A percentile compares a stretch with the other conserved stretches of the same genome.
Conservation (phyloP, 1,140 invertebrate species). For the Listronotus oregonensis region DNA sequence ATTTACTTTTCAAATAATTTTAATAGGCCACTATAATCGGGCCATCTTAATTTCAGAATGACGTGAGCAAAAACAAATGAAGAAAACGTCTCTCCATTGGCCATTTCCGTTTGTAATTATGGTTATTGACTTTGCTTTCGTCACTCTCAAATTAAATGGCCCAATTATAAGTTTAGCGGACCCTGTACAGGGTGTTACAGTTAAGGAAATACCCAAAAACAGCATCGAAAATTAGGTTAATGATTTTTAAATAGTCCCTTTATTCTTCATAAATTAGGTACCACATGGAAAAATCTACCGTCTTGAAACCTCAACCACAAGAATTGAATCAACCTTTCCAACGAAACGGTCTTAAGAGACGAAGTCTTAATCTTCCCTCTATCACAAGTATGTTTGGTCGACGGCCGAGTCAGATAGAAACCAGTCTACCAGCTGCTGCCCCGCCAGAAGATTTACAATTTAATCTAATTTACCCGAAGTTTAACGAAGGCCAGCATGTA, state of each 20-base stretch:
- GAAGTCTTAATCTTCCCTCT: constrained; percentile 70
- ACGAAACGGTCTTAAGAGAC: constrained; percentile 68
- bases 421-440: constrained; percentile 39
- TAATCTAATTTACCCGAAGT: constrained; percentile 48
- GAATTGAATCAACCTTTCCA: constrained; percentile 56
- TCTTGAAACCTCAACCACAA: constrained; percentile 19
- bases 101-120: too few relatives aligned
- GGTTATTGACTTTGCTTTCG: too few relatives aligned
- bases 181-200: too few relatives aligned
- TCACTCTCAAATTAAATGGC: too few relatives aligned
- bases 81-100: too few relatives aligned
- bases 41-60: too few relatives aligned
- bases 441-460: constrained; percentile 42
- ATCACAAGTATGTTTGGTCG: constrained; percentile 73
- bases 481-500: constrained; percentile 60
- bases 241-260: constrained; percentile 5
- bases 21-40: too few relatives aligned
- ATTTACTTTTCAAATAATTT: too few relatives aligned
- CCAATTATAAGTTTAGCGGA: too few relatives aligned
- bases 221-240: neutral
- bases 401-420: constrained; percentile 55
- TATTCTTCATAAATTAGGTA: constrained; percentile 42
- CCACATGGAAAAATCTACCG: constrained; percentile 49
- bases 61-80: too few relatives aligned
- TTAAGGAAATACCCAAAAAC: too few relatives aligned